phyloP scores from a whole-genome alignment of 2,888 invertebrate genomes.

The Scaeva pyrastri region DNA sequence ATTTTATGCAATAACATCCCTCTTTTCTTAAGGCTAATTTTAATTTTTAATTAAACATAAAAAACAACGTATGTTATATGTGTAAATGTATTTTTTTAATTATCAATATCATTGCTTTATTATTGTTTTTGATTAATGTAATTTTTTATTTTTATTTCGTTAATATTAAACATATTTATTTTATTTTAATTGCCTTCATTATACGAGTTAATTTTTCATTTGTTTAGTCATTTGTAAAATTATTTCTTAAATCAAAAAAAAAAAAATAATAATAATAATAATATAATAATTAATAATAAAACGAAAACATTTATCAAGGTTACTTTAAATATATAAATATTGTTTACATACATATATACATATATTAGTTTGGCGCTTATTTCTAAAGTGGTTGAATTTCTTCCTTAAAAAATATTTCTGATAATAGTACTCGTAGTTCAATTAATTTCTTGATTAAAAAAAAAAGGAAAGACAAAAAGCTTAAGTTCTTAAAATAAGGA shows the following conservation, averaged over 20 bases:
- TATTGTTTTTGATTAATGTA: conserved; percentile 41
- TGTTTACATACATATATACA: conserved; percentile 48
- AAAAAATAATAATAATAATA: too few relatives aligned
- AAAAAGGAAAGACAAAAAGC: too few relatives aligned
- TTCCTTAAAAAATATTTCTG: too few relatives aligned
- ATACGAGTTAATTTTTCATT: not conserved
- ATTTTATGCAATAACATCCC: conserved; percentile 94
- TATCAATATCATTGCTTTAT: conserved; percentile 56
- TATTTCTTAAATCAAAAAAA: conserved; percentile 45
- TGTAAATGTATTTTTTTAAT: conserved; percentile 62
- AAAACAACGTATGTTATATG: conserved; percentile 71
- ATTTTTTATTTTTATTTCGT: conserved; percentile 26
- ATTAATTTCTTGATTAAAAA: too few relatives aligned
- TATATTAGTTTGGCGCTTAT: conserved; percentile 26
- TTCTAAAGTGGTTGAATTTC: too few relatives aligned
- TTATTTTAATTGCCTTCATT: conserved; percentile 24
- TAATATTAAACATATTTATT: conserved; percentile 49
- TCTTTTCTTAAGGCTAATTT: conserved; percentile 81
- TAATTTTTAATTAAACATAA: conserved; percentile 78
- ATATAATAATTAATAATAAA: too few relatives aligned
- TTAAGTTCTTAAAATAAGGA: too few relatives aligned
- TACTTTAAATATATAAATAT: conserved; percentile 49
- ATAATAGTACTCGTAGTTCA: too few relatives aligned
- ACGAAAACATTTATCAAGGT: conserved; percentile 39
- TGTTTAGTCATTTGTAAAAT: conserved; percentile 36